These are phyloP conservation scores for Spodoptera picta DNA, from an alignment of 2,888 invertebrate species.

Conservation along the genomic window DNA sequence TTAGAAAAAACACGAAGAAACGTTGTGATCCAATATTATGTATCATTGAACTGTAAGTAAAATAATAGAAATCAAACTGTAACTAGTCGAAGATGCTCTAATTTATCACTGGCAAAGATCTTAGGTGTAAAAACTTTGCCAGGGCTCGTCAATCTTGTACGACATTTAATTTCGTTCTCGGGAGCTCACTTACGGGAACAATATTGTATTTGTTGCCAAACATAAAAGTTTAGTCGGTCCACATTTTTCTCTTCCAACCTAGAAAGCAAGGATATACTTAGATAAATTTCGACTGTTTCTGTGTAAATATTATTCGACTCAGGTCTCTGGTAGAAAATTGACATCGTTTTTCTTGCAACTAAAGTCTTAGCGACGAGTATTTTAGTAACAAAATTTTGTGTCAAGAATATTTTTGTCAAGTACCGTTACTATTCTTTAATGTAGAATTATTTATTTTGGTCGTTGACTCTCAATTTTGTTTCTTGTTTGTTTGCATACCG, in stretches of 20 bases:
- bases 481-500: too few species aligned
- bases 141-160: conserved; percentile 63
- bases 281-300: conserved; percentile 24
- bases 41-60: too few species aligned
- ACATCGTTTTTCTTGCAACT: conserved; percentile 40
- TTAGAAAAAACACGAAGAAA: too few species aligned
- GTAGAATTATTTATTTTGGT: background rate
- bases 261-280: conserved; percentile 35
- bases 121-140: conserved; percentile 55
- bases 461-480: background rate
- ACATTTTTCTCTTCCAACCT: conserved; percentile 42
- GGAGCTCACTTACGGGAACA: conserved; percentile 47
- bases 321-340: conserved; percentile 22
- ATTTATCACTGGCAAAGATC: conserved; percentile 44
- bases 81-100: background rate
- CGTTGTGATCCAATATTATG: too few species aligned
- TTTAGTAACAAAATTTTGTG: conserved; percentile 15
- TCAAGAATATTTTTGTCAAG: conserved; percentile 11
- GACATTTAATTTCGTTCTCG: conserved; percentile 64
- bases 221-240: conserved; percentile 26
- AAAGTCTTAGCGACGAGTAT: conserved; percentile 6
- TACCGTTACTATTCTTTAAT: conserved; percentile 11
- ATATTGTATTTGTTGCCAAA: conserved; percentile 50
- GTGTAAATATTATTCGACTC: conserved; percentile 43
- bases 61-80: too few species aligned